Evolutionary conservation across 2,797 vertebrate species (phyloP).

Genomic region (Taenioides sp.): DNA sequence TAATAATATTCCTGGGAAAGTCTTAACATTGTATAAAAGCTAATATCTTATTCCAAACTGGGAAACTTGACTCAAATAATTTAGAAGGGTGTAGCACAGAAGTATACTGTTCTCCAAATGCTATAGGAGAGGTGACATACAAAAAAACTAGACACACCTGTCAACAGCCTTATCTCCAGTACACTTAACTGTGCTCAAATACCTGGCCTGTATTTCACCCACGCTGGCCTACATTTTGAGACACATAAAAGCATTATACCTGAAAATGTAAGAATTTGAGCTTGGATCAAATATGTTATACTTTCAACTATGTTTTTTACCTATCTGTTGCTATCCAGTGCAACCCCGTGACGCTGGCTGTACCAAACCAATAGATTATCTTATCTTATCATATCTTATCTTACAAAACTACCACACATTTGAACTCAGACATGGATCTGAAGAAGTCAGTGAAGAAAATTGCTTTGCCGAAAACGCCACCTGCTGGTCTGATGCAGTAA

Average conservation of each 20-base stretch:
- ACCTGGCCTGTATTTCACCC: not conserved
- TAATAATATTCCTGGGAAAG: too few relatives aligned
- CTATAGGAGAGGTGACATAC: not conserved
- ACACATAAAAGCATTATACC: not conserved
- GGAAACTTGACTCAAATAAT: too few relatives aligned
- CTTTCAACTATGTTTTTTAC: not conserved
- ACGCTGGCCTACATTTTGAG: not conserved
- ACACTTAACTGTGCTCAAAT: not conserved
- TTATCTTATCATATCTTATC: not conserved
- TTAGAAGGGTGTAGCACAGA: too few relatives aligned
- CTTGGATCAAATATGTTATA: not conserved
- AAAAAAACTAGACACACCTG: not conserved
- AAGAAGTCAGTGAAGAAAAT: conserved; percentile 6
- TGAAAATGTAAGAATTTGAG: not conserved
- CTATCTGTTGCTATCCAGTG: not conserved
- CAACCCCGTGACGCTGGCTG: not conserved
- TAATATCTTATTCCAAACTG: too few relatives aligned
- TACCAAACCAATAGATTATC: not conserved
- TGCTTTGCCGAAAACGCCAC: conserved; percentile 34
- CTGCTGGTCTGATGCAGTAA: conserved; percentile 28
- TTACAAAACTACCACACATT: conserved; percentile 26
- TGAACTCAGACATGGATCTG: not conserved
- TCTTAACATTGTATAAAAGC: too few relatives aligned
- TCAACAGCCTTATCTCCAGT: not conserved
- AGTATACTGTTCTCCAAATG: not conserved